Evolutionary conservation across 2,113 vertebrate species (phyloP), one percentile per base, ranked within the genome.

Genomic region (Rhodinocichla rosea): DNA sequence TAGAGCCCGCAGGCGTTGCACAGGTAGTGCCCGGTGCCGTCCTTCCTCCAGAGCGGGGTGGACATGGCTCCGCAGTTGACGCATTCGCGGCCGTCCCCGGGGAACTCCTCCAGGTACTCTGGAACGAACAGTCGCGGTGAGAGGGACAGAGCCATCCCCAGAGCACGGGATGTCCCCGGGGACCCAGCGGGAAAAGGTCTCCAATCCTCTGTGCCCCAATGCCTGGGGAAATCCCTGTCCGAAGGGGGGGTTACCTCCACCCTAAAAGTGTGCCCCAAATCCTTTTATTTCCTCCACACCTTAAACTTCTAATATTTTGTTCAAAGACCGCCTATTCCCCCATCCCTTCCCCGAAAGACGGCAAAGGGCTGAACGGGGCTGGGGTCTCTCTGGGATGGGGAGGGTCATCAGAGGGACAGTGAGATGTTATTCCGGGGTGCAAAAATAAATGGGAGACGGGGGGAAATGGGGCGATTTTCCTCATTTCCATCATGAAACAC

Each of bases 11-110:
- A 99, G 55, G 99, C 99, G 45, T 99, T 99, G 91, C 99, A 99
- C 85, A 99, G 98, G 96, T 99, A 99, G 96, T 99, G 99, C 7
- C 99, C 99, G 1, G 99, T 99, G 22, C 99, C 99, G 7, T 99
- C 99, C 6, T 99, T 97, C 92, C 99, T 99, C 99, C 99, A 99
- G 87, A 99, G 98, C 1, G 99, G 99, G 0, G 99, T 99, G 77
- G 99, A 99, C 98, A 99, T 98, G 15, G 99, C 99, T 57, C 99
- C 99, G 23, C 99, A 99, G 98, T 99, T 99, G 76, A 99, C 99
- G 4, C 99, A 99, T 95, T 99, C 99, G 2, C 99, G 97, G 11
- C 99, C 99, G 59, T 99, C 99, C 0, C 98, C 96, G 0, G 98
- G 96, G 81, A 99, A 96, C 69, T 99, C 99, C 57, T 99, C 99